Evolutionary conservation across 2,888 invertebrate genomes (phyloP).

Genomic region (Drosophila lutescens): DNA sequence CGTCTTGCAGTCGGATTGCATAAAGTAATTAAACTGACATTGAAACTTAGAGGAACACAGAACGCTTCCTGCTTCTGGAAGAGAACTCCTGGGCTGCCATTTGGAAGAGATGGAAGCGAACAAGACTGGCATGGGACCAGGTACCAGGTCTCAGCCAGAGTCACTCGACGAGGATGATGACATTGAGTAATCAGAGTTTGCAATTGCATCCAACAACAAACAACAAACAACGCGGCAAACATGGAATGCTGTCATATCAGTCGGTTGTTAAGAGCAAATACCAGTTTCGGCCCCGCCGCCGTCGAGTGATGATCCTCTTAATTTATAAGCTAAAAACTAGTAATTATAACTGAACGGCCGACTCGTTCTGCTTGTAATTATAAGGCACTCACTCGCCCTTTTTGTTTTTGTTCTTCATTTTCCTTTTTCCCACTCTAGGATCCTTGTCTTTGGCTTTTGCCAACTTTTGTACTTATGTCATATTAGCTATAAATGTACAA

Average conservation of each 20-base stretch:
- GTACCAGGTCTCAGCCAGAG: no score
- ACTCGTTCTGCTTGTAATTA: constrained; percentile 71
- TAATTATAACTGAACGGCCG: constrained; percentile 75
- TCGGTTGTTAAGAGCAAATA: constrained; percentile 52
- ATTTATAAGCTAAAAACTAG: constrained; percentile 79
- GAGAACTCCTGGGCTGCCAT: constrained; percentile 41
- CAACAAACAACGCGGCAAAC: constrained; percentile 49
- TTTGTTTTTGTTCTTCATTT: not conserved
- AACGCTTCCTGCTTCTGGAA: constrained; percentile 77
- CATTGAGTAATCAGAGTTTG: constrained; percentile 79
- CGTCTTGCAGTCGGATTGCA: constrained; percentile 65
- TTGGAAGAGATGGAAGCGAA: not conserved
- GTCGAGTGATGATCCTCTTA: constrained; percentile 76
- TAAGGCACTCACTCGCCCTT: constrained; percentile 48
- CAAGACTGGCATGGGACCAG: constrained; percentile 18
- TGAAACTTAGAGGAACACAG: constrained; percentile 80
- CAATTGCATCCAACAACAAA: constrained; percentile 60
- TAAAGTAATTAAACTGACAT: constrained; percentile 79
- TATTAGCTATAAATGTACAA: constrained; percentile 76
- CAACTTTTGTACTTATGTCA: constrained; percentile 80
- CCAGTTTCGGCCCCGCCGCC: constrained; percentile 39
- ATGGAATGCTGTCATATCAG: constrained; percentile 77
- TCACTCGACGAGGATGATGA: constrained; percentile 66
- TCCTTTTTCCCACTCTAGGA: constrained; percentile 11
- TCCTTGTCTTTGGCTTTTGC: constrained; percentile 65